Evolutionary conservation across 2,113 vertebrate genomes (phyloP).

Genomic region (Coptodon rendalli): DNA sequence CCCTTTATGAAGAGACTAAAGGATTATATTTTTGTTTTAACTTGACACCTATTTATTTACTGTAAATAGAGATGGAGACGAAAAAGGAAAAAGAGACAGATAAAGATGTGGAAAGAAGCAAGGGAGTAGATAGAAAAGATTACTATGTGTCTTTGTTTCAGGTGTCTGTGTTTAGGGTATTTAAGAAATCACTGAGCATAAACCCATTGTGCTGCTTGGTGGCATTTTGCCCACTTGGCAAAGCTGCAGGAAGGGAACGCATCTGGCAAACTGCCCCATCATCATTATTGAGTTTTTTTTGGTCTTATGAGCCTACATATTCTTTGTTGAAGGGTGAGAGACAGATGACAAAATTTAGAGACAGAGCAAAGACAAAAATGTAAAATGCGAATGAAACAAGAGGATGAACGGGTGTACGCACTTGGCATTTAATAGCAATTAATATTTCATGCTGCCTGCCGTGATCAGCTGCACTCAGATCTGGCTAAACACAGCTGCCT

Average conservation of each 20-base stretch:
- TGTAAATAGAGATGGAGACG: not conserved
- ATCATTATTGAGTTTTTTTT: not conserved
- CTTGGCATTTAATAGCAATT: not conserved
- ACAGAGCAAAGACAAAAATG: not conserved
- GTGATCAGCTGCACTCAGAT: constrained; percentile 6
- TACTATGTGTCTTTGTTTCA: not conserved
- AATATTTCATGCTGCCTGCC: not conserved
- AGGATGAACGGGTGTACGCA: not conserved
- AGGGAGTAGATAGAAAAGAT: not conserved
- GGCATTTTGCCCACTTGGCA: constrained; percentile 29
- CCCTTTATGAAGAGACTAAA: not conserved
- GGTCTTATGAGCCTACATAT: not conserved
- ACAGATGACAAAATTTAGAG: not conserved
- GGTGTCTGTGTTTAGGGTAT: not conserved
- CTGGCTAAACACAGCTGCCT: constrained; percentile 1
- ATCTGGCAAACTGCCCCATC: constrained; percentile 16
- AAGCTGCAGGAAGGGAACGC: not conserved
- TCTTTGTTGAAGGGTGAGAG: not conserved
- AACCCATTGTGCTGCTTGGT: constrained; percentile 20
- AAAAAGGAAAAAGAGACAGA: not conserved
- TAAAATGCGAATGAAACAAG: not conserved
- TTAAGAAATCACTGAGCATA: constrained; percentile 30
- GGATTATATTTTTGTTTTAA: not conserved
- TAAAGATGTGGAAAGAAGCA: not conserved
- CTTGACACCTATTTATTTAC: not conserved